Conservation (phyloP, 2,797 vertebrate species). For the Merluccius polli region DNA sequence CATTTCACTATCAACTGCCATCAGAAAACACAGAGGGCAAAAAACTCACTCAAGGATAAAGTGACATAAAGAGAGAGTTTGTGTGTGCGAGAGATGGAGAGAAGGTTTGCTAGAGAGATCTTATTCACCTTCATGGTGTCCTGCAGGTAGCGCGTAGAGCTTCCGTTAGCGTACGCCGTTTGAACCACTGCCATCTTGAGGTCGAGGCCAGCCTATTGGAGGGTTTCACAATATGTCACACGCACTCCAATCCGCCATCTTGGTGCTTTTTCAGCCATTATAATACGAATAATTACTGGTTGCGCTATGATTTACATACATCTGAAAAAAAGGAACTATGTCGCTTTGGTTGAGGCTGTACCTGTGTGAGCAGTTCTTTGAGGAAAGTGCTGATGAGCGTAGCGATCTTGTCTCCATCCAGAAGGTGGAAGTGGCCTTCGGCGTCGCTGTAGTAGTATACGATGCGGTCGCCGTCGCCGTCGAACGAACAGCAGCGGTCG, state of each 20-base stretch:
- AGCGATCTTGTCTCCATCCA: conserved; percentile 96
- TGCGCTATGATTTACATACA: no score
- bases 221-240: no score
- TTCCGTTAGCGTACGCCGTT: conserved; percentile 95
- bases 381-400: conserved; percentile 90
- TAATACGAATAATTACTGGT: no score
- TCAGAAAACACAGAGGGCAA: background rate
- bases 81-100: background rate
- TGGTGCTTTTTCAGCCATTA: no score
- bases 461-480: conserved; percentile 93
- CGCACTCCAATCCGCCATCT: no score
- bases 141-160: conserved; percentile 86
- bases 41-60: background rate
- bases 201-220: conserved; percentile 75
- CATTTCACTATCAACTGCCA: conserved; percentile 85
- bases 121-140: conserved; percentile 84
- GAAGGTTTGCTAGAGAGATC: no score
- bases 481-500: conserved; percentile 90
- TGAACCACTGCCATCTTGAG: conserved; percentile 88
- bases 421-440: conserved; percentile 79
- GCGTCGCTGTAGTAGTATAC: conserved; percentile 87
- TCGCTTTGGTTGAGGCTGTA: conserved; percentile 13
- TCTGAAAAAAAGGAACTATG: no score
- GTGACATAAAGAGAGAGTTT: background rate
- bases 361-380: conserved; percentile 86